Conservation (phyloP, 2,113 vertebrate species). For the Ifrita kowaldi region DNA sequence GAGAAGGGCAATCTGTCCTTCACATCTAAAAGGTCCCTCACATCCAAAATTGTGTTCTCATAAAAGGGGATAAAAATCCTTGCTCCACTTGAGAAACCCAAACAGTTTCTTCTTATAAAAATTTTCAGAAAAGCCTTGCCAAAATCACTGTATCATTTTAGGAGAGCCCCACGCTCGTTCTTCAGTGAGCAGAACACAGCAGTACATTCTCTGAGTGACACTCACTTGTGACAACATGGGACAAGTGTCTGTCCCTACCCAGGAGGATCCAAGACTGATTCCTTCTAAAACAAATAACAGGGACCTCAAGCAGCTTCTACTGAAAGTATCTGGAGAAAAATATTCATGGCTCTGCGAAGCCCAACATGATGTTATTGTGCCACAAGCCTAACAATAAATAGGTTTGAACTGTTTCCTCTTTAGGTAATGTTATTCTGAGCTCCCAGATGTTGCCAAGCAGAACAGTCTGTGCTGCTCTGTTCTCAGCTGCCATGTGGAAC, state of each 20-base stretch:
- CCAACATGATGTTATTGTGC: background rate
- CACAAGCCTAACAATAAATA: background rate
- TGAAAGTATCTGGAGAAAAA: background rate
- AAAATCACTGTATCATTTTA: background rate
- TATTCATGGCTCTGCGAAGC: background rate
- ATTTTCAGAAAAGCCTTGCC: background rate
- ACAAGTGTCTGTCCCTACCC: background rate
- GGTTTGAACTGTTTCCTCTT: background rate
- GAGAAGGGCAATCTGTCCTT: background rate
- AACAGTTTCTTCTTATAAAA: background rate
- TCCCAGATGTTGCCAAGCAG: background rate
- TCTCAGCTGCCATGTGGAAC: background rate
- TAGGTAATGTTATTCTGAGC: background rate
- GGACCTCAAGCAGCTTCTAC: background rate
- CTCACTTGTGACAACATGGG: background rate
- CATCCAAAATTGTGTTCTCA: background rate
- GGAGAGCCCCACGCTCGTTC: background rate
- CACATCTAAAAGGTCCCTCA: background rate
- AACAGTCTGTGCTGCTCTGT: background rate
- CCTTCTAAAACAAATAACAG: background rate
- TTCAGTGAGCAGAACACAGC: background rate
- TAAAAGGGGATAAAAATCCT: background rate
- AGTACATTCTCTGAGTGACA: background rate
- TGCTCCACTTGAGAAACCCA: background rate
- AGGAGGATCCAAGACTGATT: background rate